Evolutionary conservation across 2,113 vertebrate genomes (phyloP), one percentile per base, ranked within the genome.

Genomic region (Pycnonotus jocosus): DNA sequence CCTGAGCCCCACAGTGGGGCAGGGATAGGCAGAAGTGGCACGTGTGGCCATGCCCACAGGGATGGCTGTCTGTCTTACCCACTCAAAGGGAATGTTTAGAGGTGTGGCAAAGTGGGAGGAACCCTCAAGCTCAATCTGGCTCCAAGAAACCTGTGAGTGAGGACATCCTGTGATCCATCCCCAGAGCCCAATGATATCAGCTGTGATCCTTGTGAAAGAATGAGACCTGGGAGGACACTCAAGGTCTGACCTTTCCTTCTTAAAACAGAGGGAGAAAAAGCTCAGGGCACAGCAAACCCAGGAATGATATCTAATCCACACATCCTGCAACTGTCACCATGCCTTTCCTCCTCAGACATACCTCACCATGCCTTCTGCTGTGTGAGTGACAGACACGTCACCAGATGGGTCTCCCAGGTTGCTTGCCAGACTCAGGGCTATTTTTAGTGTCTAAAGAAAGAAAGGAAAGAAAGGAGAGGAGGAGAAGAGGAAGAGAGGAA

Each of bases 351-450:
- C 80, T 92, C 66, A 90, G 70, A 97, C 97, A 90, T 97, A 99
- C 99, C 99, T 99, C 81, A 99, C 85, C 99, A 99, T 99, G 94
- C 98, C 98, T 68, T 97, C 95, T 61, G 98, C 98, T 68, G 95
- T 91, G 30, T 98, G 98, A 61, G 97, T 93, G 74, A 99, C 69
- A 4, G 99, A 98, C 33, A 96, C 20, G n/a, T 99, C 98, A 70
- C 97, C 98, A 93, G 97, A 92, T 11, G 99, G 98, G 96, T 99
- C 99, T 91, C 99, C 99, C 58, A 99, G 97, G 90, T 95, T 98
- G 97, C 98, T 99, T 9, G 98, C 98, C 72, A 99, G 95, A 50
- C 97, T 99, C 97, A 99, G 94, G 31, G 99, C 98, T 51, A 99
- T 99, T 98, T 99, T 99, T 93, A 99, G 92, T 54, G 99, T 98